Percentiles rank a stretch among this genome's conserved stretches.
Evolutionary conservation across 2,797 vertebrate species (phyloP).

Genomic region (Poliocrania exsul): DNA sequence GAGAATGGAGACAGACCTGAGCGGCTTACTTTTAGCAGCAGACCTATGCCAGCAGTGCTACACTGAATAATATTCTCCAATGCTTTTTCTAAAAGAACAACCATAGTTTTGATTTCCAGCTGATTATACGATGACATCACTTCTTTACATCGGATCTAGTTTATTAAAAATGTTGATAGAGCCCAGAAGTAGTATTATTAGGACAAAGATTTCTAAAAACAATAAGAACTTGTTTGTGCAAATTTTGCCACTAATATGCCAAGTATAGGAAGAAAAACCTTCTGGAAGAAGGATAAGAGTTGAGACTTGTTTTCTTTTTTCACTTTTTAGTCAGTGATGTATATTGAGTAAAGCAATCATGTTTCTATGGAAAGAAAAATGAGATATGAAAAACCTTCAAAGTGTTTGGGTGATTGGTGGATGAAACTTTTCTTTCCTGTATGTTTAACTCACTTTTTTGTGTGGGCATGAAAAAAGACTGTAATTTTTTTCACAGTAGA

Average conservation of each 20-base stretch:
- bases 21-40: background rate
- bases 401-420: background rate
- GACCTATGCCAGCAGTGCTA: background rate
- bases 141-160: background rate
- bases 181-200: background rate
- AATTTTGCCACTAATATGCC: background rate
- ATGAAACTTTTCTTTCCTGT: background rate
- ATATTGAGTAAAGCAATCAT: background rate
- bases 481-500: background rate
- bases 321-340: background rate
- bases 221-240: background rate
- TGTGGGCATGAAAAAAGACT: background rate
- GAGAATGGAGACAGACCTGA: rapidly evolving
- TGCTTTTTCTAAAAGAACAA: background rate
- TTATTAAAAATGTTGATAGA: background rate
- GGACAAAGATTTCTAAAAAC: background rate
- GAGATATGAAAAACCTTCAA: background rate
- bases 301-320: background rate
- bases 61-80: background rate
- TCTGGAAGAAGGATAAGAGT: background rate
- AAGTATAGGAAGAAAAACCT: background rate
- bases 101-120: background rate
- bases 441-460: background rate
- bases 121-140: background rate
- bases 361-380: background rate